A percentile compares a stretch with the other conserved stretches of the same genome.
Conservation (phyloP, 2,797 vertebrate species). For the Cossypha polioptera region DNA sequence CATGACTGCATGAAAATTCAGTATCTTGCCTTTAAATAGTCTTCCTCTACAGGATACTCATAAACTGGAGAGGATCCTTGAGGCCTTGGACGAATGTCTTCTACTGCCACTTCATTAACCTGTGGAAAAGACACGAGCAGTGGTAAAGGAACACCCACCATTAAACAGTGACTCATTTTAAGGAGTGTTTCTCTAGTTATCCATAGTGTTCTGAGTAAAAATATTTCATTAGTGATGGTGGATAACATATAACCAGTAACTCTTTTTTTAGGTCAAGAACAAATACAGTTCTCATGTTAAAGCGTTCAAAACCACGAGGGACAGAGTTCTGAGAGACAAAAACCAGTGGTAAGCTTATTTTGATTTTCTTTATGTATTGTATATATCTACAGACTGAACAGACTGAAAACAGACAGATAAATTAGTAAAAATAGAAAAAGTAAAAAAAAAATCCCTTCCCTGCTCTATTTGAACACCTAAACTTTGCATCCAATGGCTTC, state of each 20-base stretch:
- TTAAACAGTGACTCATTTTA: neutral
- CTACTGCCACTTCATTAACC: constrained; percentile 84
- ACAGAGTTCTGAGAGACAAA: neutral
- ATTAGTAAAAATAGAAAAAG: neutral
- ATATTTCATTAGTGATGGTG: neutral
- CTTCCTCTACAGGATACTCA: constrained; percentile 81
- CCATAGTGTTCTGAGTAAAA: neutral
- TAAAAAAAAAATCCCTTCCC: neutral
- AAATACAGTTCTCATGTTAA: neutral
- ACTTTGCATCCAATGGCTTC: neutral
- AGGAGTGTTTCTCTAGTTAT: neutral
- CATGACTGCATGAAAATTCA: neutral
- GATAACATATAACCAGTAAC: neutral
- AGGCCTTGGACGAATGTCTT: constrained; percentile 89
- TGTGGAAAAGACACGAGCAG: constrained; percentile 46
- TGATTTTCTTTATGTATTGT: neutral
- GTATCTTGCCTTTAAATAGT: constrained; percentile 80
- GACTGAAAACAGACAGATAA: neutral
- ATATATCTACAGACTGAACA: neutral
- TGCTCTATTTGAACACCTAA: neutral
- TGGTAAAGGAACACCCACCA: neutral
- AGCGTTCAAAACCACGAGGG: neutral
- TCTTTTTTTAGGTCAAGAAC: neutral
- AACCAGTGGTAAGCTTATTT: neutral
- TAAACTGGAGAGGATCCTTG: constrained; percentile 97